These are phyloP conservation scores for Solea solea DNA, from an alignment of 2,113 vertebrate genomes.

Conservation along the genomic window DNA sequence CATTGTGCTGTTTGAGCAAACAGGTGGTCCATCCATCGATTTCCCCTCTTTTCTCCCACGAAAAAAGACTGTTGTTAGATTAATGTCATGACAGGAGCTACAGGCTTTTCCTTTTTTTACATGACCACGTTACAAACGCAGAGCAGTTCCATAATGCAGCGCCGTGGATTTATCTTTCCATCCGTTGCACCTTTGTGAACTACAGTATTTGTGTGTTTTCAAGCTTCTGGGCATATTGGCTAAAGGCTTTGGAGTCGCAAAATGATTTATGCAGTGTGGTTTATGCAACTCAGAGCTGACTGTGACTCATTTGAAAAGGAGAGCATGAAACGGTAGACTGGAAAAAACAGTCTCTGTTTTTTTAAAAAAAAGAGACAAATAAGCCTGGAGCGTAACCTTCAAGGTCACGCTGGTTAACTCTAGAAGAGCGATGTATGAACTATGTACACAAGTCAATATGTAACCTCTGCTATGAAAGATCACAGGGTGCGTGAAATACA, in stretches of 20 bases:
- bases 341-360: slow-evolving; percentile 53
- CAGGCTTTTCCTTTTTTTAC: slow-evolving; percentile 40
- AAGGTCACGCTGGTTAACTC: slow-evolving; percentile 51
- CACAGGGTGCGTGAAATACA: slow-evolving; percentile 33
- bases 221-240: slow-evolving; percentile 42
- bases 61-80: slow-evolving; percentile 69
- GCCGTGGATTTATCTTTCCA: slow-evolving; percentile 34
- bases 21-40: slow-evolving; percentile 80
- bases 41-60: slow-evolving; percentile 62
- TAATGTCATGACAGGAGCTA: slow-evolving; percentile 71
- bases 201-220: slow-evolving; percentile 23
- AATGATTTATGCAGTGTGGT: slow-evolving; percentile 42
- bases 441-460: slow-evolving; percentile 32
- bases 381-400: slow-evolving; percentile 57
- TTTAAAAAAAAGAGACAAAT: slow-evolving; percentile 47
- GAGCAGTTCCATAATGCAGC: slow-evolving; percentile 32
- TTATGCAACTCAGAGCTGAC: slow-evolving; percentile 25
- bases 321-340: slow-evolving; percentile 59
- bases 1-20: slow-evolving; percentile 75
- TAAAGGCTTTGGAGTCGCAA: slow-evolving; percentile 20
- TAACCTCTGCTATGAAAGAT: slow-evolving; percentile 33
- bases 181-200: slow-evolving; percentile 2
- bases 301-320: slow-evolving; percentile 57
- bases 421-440: slow-evolving; percentile 32
- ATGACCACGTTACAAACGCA: slow-evolving; percentile 45